phyloP scores from a whole-genome alignment of 2,888 invertebrate genomes.

The Agonopterix subpropinquella region DNA sequence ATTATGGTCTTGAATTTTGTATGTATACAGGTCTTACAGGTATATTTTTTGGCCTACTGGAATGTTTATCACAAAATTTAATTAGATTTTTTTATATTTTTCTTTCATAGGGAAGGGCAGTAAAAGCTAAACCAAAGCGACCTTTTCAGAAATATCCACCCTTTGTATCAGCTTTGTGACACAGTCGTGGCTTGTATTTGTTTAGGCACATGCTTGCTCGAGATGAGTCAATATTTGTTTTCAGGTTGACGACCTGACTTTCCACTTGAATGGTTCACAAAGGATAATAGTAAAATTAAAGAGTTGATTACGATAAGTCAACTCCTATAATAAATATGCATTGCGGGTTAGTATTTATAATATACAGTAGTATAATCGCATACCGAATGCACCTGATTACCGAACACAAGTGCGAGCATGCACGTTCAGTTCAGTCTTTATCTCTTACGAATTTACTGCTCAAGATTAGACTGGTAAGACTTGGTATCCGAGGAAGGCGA shows the following conservation, averaged over 20 bases:
- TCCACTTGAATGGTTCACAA: slow-evolving; percentile 8
- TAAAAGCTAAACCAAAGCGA: too few relatives aligned
- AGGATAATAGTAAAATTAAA: slow-evolving; percentile 10
- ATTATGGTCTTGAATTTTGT: too few relatives aligned
- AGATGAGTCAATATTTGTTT: slow-evolving; percentile 69
- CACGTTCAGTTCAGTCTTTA: slow-evolving; percentile 21
- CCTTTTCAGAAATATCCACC: too few relatives aligned
- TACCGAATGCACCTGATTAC: slow-evolving; percentile 28
- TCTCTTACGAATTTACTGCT: slow-evolving; percentile 60
- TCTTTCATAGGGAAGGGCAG: too few relatives aligned
- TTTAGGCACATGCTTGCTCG: slow-evolving; percentile 46
- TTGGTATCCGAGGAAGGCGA: slow-evolving; percentile 31
- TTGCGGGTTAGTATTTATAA: too few relatives aligned
- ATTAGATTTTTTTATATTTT: too few relatives aligned
- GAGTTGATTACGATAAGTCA: neutral
- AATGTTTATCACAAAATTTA: too few relatives aligned
- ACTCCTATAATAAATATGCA: too few relatives aligned
- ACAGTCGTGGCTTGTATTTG: slow-evolving; percentile 25
- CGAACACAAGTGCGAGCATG: slow-evolving; percentile 29
- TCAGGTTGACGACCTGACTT: slow-evolving; percentile 54
- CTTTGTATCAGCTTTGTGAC: slow-evolving; percentile 9
- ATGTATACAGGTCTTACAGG: too few relatives aligned
- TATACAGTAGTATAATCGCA: neutral
- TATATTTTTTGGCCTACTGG: too few relatives aligned
- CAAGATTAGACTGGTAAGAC: slow-evolving; percentile 41